phyloP scores from a whole-genome alignment of 1,140 invertebrate genomes.

The Calliphora vicina region DNA sequence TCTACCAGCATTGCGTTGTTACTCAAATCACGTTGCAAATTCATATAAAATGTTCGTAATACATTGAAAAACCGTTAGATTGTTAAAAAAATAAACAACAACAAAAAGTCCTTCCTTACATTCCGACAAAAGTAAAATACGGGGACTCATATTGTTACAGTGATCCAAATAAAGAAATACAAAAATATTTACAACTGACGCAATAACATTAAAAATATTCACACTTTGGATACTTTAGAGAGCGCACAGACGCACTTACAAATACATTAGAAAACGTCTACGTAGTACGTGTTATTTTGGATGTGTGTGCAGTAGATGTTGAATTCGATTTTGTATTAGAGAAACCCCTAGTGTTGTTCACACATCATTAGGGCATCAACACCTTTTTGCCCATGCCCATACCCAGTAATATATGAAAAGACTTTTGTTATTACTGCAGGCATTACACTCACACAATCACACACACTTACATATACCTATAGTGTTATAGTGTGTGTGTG shows the following conservation, averaged over 20 bases:
- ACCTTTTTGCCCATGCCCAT: constrained; percentile 8
- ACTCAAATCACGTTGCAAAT: constrained; percentile 18
- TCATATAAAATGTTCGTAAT: constrained; percentile 24
- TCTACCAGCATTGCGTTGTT: background rate
- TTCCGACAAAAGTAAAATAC: background rate
- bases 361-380: constrained; percentile 33
- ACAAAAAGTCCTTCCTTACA: background rate
- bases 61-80: constrained; percentile 22
- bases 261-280: too few species aligned
- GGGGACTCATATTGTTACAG: background rate
- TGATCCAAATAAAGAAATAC: background rate
- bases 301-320: too few species aligned
- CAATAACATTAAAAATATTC: constrained; percentile 17
- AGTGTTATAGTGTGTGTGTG: background rate
- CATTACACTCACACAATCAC: background rate
- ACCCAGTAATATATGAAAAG: background rate
- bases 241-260: background rate
- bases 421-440: constrained; percentile 17
- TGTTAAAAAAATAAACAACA: background rate
- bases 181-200: background rate
- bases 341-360: background rate
- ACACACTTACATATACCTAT: too few species aligned
- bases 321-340: background rate
- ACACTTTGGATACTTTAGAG: background rate
- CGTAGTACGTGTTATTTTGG: too few species aligned